Conservation (phyloP, 2,113 vertebrate species). For the Coturnix japonica region DNA sequence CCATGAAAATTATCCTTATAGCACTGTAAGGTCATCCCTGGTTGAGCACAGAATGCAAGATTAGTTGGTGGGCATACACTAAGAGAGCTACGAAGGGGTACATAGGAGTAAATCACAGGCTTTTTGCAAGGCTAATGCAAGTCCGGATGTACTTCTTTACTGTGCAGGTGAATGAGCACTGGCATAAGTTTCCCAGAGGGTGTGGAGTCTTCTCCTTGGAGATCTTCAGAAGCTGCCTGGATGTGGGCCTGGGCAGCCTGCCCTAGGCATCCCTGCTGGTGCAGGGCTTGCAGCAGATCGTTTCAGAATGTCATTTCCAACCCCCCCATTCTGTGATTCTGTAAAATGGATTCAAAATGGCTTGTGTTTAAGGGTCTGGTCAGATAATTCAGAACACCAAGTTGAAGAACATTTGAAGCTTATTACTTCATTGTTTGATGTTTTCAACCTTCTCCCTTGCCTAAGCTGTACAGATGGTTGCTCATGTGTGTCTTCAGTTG, state of each 20-base stretch:
- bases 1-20: not conserved
- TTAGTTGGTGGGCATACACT: not conserved
- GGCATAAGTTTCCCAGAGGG: not conserved
- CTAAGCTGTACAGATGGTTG: not conserved
- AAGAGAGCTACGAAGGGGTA: not conserved
- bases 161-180: not conserved
- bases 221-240: not conserved
- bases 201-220: not conserved
- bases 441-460: not conserved
- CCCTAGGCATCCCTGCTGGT: not conserved
- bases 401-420: not conserved
- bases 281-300: not conserved
- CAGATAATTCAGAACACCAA: not conserved
- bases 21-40: not conserved
- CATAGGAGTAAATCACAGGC: not conserved
- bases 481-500: not conserved
- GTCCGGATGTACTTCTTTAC: not conserved
- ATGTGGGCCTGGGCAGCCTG: not conserved
- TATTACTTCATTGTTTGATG: not conserved
- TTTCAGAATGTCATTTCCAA: not conserved
- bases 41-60: not conserved
- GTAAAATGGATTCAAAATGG: not conserved
- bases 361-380: not conserved
- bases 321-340: not conserved
- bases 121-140: not conserved